Evolutionary conservation across 2,113 vertebrate genomes (phyloP).

Genomic region (Rhinoptilus africanus): DNA sequence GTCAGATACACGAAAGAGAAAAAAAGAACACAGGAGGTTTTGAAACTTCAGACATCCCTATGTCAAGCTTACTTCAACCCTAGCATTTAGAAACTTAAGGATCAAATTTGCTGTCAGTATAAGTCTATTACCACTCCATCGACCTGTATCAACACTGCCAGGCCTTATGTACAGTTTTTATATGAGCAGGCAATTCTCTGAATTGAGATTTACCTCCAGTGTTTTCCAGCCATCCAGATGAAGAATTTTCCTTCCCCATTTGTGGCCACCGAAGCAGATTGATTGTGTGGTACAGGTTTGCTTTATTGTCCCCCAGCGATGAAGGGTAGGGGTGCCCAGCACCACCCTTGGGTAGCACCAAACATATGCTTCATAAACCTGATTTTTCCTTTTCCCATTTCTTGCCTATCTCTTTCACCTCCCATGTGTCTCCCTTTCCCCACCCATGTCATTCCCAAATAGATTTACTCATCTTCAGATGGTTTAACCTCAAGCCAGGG

Average conservation of each 20-base stretch:
- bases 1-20: neutral
- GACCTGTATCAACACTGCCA: neutral
- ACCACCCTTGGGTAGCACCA: neutral
- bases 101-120: neutral
- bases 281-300: neutral
- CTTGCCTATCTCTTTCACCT: neutral
- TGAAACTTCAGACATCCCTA: neutral
- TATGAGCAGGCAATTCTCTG: neutral
- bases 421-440: neutral
- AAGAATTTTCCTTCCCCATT: fast-evolving
- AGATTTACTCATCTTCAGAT: neutral
- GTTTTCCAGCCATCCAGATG: neutral
- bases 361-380: neutral
- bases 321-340: neutral
- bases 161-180: neutral
- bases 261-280: neutral
- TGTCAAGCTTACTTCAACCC: neutral
- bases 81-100: neutral
- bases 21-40: neutral
- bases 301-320: neutral
- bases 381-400: neutral
- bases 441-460: neutral
- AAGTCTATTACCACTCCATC: neutral
- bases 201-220: fast-evolving
- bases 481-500: neutral